Evolutionary conservation across 2,113 vertebrate genomes (phyloP), one percentile per base, ranked within the genome.

Genomic region (Chionomys nivalis): DNA sequence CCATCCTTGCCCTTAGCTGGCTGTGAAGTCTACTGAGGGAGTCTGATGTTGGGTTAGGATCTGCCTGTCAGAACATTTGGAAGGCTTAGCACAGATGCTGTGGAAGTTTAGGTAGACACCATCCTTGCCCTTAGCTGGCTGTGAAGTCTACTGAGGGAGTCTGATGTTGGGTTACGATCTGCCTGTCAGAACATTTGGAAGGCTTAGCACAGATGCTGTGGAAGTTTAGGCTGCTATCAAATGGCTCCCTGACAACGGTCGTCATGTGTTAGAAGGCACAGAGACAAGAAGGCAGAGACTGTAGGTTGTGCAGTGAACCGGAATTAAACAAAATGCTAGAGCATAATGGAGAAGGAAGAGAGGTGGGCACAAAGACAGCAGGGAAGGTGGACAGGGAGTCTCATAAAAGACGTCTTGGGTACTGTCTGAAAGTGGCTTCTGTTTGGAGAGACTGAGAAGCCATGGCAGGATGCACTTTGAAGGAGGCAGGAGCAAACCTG

Each of bases 241-340:
- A 95, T 76, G 36, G 52, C 42, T 77, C 19, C 44, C 19, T 19
- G 81, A 21, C 0, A 6, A 24, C 13, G 5, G 2, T 83, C 17
- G 11, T 16, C 26, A 47, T 31, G 24, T 90, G 23, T n/a, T 31
- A 33, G 73, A 90, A 95, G 85, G 24, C 42, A 92, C 28, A 47
- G 33, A 94, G 58, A 79, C 39, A 24, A 9, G 3, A 39, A 65
- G 36, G 24, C 63, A 83, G 68, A 76, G 63, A 88, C 31, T 24
- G 19, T 0, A 28, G 55, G 2, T 17, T 9, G 0, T 8, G 8
- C 1, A 23, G 47, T 33, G 49, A 39, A 36, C 47, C 21, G n/a
- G 82, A 75, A 76, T 31, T n/a, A 47, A n/a, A 76, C 24, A 73
- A 61, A 70, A 31, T 24, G 7, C 26, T 47, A 58, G n/a, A 49